A percentile compares a stretch with the other conserved stretches of the same genome.
phyloP scores from a whole-genome alignment of 2,888 invertebrate species.

The Lasioglossum vierecki region DNA sequence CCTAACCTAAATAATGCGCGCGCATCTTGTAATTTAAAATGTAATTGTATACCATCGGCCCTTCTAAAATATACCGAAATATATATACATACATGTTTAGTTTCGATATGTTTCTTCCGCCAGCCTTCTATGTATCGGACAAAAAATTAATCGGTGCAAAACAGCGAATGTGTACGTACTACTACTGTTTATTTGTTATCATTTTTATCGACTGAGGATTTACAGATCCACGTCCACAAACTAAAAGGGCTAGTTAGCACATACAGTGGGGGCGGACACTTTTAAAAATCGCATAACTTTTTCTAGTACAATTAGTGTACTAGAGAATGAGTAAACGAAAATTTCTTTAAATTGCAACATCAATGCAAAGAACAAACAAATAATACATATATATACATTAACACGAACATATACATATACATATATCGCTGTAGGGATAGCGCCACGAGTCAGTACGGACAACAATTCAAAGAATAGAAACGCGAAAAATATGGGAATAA shows the following conservation, averaged over 20 bases:
- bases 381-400: too few species aligned
- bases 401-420: neutral
- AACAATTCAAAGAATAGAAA: neutral
- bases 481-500: neutral
- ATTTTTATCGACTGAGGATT: neutral
- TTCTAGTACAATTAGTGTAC: too few species aligned
- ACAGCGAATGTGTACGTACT: neutral
- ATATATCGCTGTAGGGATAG: neutral
- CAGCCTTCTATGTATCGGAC: neutral
- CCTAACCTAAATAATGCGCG: conserved; percentile 75
- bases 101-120: neutral
- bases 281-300: too few species aligned
- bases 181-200: neutral
- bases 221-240: neutral
- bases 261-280: too few species aligned
- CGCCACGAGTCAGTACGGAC: neutral
- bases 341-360: too few species aligned
- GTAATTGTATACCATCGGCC: conserved; percentile 5
- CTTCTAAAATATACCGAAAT: neutral
- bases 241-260: neutral
- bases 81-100: neutral
- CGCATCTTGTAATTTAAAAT: conserved; percentile 65
- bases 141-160: neutral
- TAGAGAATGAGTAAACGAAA: too few species aligned
- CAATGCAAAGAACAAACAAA: too few species aligned